phyloP scores from a whole-genome alignment of 2,888 invertebrate genomes.

The Anthophora plumipes region DNA sequence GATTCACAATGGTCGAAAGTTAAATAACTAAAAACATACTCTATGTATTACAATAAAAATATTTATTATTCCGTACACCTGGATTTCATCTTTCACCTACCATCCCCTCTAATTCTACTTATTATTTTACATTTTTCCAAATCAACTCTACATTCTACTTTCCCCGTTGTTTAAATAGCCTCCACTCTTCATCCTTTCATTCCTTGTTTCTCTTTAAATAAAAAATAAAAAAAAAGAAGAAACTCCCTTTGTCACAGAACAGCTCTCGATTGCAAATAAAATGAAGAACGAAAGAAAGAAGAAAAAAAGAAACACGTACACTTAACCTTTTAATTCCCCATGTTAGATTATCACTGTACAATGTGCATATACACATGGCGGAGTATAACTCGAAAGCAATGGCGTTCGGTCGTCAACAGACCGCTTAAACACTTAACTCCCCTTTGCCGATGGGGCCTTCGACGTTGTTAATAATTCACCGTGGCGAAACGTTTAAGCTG shows the following conservation, averaged over 20 bases:
- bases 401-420: not conserved
- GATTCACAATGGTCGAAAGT: too few relatives aligned
- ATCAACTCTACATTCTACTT: not conserved
- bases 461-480: not conserved
- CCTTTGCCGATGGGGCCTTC: not conserved
- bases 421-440: conserved; percentile 3
- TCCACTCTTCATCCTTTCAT: not conserved
- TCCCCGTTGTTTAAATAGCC: not conserved
- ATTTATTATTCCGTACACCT: conserved; percentile 2
- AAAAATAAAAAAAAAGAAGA: not conserved
- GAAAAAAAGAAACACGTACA: not conserved
- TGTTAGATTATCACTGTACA: not conserved
- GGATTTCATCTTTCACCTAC: not conserved
- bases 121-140: not conserved
- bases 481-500: not conserved
- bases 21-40: too few relatives aligned
- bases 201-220: too few relatives aligned
- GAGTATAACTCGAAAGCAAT: not conserved
- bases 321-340: not conserved
- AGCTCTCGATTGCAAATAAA: not conserved
- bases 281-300: not conserved
- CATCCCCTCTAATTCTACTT: not conserved
- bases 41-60: too few relatives aligned
- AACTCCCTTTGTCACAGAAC: not conserved
- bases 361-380: not conserved